phyloP scores from a whole-genome alignment of 2,888 invertebrate genomes.

The Archaeoteleia sp. region DNA sequence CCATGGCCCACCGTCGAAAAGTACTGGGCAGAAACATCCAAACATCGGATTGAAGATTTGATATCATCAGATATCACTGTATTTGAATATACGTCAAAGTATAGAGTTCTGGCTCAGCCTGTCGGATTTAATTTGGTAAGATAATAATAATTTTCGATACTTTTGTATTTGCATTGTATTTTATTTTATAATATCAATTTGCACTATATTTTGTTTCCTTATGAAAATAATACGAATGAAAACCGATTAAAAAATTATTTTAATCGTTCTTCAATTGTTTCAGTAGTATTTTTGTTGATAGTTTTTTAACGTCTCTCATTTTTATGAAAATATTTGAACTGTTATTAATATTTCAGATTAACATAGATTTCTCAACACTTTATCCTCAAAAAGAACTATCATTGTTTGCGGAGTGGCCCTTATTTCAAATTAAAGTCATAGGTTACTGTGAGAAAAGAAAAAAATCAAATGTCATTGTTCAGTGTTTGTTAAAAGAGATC shows the following conservation, averaged over 20 bases:
- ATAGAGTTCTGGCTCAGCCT: not conserved
- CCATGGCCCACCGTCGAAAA: slow-evolving; percentile 14
- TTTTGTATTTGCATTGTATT: too few species aligned
- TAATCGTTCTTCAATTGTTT: too few species aligned
- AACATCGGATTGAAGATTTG: slow-evolving; percentile 4
- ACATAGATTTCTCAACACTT: slow-evolving; percentile 20
- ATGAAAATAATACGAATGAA: too few species aligned
- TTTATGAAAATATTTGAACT: too few species aligned
- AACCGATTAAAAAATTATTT: too few species aligned
- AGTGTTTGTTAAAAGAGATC: slow-evolving; percentile 5
- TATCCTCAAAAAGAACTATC: slow-evolving; percentile 16
- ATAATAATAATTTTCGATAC: too few species aligned
- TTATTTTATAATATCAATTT: too few species aligned
- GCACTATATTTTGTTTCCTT: too few species aligned
- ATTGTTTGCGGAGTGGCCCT: slow-evolving; percentile 13
- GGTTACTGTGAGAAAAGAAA: not conserved
- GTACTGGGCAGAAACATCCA: slow-evolving; percentile 16
- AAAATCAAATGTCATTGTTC: slow-evolving; percentile 1
- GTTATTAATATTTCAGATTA: slow-evolving; percentile 17
- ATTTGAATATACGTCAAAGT: not conserved
- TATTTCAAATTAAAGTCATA: slow-evolving; percentile 7
- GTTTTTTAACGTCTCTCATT: too few species aligned
- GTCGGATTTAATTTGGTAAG: slow-evolving; percentile 1
- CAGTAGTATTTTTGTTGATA: too few species aligned
- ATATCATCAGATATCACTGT: not conserved